A percentile compares a stretch with the other conserved stretches of the same genome.
Conservation (phyloP, 2,797 vertebrate genomes). For the Pantherophis alleghaniensis region DNA sequence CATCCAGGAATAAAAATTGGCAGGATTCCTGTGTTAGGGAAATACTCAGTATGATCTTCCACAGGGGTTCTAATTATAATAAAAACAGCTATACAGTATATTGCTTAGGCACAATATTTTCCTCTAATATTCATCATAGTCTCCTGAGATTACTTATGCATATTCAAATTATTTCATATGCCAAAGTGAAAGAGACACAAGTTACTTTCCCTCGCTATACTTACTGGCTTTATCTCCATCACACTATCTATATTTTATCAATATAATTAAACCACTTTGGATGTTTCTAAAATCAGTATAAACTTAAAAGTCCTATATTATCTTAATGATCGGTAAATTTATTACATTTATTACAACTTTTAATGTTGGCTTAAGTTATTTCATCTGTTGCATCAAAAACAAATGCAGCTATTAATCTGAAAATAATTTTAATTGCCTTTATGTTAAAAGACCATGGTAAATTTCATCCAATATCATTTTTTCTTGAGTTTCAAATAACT, state of each 20-base stretch:
- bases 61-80: slow-evolving; percentile 47
- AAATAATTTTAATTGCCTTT: background rate
- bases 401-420: background rate
- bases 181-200: background rate
- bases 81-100: slow-evolving; percentile 37
- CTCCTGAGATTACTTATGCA: slow-evolving; percentile 26
- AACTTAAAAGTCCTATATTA: background rate
- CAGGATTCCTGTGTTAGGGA: slow-evolving; percentile 55
- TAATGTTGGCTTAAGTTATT: background rate
- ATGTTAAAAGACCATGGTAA: slow-evolving; percentile 10
- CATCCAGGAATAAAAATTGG: slow-evolving; percentile 67
- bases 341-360: background rate
- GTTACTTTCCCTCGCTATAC: background rate
- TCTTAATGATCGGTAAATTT: background rate
- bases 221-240: background rate
- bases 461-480: slow-evolving; percentile 27
- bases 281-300: slow-evolving; percentile 9
- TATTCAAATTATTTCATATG: background rate
- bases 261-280: slow-evolving; percentile 1
- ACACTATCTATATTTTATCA: slow-evolving; percentile 12
- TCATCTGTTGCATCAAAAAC: background rate
- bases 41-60: slow-evolving; percentile 57
- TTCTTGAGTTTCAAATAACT: slow-evolving; percentile 29
- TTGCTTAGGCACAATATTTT: slow-evolving; percentile 18
- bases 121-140: slow-evolving; percentile 6